Evolutionary conservation across 2,888 invertebrate species (phyloP).

Genomic region (Axea sp.): DNA sequence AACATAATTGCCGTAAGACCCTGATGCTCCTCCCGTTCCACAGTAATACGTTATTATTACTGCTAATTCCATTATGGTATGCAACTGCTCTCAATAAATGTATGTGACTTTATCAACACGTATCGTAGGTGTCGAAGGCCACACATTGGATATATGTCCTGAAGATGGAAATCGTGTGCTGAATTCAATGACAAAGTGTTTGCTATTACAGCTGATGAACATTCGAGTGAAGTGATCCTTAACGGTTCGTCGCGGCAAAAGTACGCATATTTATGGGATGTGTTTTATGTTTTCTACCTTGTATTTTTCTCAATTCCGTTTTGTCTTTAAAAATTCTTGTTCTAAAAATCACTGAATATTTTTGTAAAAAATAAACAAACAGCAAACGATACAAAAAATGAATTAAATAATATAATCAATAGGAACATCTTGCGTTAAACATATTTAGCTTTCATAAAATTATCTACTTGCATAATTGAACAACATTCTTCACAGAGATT

Average conservation of each 20-base stretch:
- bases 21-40: conserved; percentile 6
- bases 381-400: too few relatives aligned
- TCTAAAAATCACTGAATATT: too few relatives aligned
- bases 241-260: conserved; percentile 20
- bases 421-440: too few relatives aligned
- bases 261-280: too few relatives aligned
- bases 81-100: conserved; percentile 17
- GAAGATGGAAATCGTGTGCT: conserved; percentile 41
- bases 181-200: conserved; percentile 29
- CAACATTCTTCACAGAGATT: too few relatives aligned
- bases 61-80: conserved; percentile 20
- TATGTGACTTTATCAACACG: conserved; percentile 1
- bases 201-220: conserved; percentile 19
- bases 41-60: not conserved
- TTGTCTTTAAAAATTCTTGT: too few relatives aligned
- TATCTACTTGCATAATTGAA: too few relatives aligned
- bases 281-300: too few relatives aligned
- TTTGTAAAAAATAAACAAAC: too few relatives aligned
- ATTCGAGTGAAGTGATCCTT: conserved; percentile 29
- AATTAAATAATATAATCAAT: too few relatives aligned
- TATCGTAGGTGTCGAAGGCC: conserved; percentile 30
- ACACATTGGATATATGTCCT: conserved; percentile 7
- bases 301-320: too few relatives aligned
- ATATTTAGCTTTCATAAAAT: too few relatives aligned
- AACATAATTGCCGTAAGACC: conserved; percentile 19